Base-by-base conservation (phyloP, 2,113 vertebrate species). In the Melanostigma gelatinosum region DNA sequence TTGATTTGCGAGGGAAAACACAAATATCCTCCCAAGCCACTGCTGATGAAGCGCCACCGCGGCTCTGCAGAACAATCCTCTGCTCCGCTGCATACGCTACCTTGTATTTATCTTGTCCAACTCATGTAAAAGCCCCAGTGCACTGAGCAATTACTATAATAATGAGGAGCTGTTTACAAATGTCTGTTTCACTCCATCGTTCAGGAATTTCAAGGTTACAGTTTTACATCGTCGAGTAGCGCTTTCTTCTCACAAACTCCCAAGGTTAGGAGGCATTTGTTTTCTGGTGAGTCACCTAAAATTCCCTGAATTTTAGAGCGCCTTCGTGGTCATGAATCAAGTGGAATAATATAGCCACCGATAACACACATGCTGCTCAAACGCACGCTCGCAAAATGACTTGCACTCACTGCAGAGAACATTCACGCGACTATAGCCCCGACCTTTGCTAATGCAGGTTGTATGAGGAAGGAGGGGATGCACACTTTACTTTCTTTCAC, bases 101-200 rank as follows among this genome's bases (percentile, higher is more conserved):
- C 9, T 42, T 85, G n/a, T 77, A 80, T 82, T 88, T 82, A 83
- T 87, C 67, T 76, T 86, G 72, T 84, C 66, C 69, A 36, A 46
- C 70, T 79, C 58, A 69, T 75, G 60, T 66, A 78, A 87, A 88
- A 82, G 75, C 65, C 72, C 68, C 65, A 70, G 62, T 42, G 75
- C 83, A 73, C 85, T 65, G 48, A 87, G 62, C 78, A 77, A 84
- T 79, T 87, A 79, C 72, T 78, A 15, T 36, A 75, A 71, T 81
- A 91, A 90, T 75, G 76, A 73, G 78, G 29, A 84, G 42, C 81
- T 74, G 81, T 84, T 88, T 87, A 82, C 78, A 54, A 82, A 62
- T 82, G 83, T 78, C 78, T 48, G 68, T 82, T 87, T 73, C 58
- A 76, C 75, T 84, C 65, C 54, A 54, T 36, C 79, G 82, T 71